Percentiles rank a stretch among this genome's conserved stretches.
phyloP scores from a whole-genome alignment of 2,797 vertebrate species.

The Pangasius mekongensis region DNA sequence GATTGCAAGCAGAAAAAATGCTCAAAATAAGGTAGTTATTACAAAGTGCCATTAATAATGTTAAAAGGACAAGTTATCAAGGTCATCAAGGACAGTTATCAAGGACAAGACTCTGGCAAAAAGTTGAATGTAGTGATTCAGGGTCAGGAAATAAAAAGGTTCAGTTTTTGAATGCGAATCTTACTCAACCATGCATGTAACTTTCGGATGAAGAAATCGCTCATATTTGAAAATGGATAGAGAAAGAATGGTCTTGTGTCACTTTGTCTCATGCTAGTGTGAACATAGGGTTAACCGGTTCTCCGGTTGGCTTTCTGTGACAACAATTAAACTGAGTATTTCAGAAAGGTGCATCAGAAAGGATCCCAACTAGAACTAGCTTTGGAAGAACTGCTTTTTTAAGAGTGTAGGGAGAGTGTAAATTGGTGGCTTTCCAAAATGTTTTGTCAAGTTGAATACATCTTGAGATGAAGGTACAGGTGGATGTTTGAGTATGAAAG shows the following conservation, averaged over 20 bases:
- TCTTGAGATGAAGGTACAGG: not conserved
- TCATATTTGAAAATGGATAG: not conserved
- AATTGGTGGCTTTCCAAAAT: not conserved
- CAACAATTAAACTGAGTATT: not conserved
- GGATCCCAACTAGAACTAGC: not conserved
- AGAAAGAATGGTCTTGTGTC: not conserved
- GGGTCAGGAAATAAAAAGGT: not conserved
- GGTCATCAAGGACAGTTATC: not conserved
- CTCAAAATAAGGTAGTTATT: not conserved
- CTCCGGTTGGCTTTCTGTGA: not conserved
- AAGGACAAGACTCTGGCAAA: not conserved
- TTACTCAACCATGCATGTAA: not conserved
- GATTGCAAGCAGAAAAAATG: not conserved
- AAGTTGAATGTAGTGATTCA: not conserved
- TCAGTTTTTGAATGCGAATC: not conserved
- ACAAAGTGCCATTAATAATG: not conserved
- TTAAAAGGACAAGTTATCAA: not conserved
- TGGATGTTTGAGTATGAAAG: conserved; percentile 18
- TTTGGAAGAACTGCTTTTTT: not conserved
- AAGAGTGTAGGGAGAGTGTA: not conserved
- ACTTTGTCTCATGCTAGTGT: not conserved
- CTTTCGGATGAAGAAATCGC: not conserved
- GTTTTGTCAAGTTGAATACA: not conserved
- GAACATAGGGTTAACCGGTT: not conserved
- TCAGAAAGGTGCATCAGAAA: not conserved